phyloP scores from a whole-genome alignment of 2,888 invertebrate genomes.

The Ligdia adustata region DNA sequence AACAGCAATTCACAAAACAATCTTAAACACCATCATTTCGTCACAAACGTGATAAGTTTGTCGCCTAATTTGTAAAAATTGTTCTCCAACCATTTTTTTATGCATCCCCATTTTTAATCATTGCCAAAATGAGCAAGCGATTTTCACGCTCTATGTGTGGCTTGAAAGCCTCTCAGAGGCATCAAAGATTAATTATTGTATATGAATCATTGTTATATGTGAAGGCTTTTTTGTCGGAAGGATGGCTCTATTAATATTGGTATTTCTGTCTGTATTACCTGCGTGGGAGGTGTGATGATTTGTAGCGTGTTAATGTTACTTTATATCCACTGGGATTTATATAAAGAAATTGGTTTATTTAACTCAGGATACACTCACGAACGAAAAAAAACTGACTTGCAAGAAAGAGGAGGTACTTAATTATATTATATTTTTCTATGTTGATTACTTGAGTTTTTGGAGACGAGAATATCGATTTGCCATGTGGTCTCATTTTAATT shows the following conservation, averaged over 20 bases:
- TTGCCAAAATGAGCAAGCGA: slow-evolving; percentile 77
- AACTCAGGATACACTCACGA: no score
- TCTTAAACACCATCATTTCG: slow-evolving; percentile 66
- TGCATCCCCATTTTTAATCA: slow-evolving; percentile 45
- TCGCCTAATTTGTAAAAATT: slow-evolving; percentile 81
- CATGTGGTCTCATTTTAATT: no score
- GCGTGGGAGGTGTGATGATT: slow-evolving; percentile 66
- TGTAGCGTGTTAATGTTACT: slow-evolving; percentile 51
- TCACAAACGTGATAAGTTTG: slow-evolving; percentile 73
- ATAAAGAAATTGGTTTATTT: no score
- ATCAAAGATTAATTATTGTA: slow-evolving; percentile 71
- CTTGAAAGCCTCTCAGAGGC: slow-evolving; percentile 7
- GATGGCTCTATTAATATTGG: slow-evolving; percentile 68
- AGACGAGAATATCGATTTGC: no score
- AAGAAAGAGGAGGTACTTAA: no score
- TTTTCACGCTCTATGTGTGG: slow-evolving; percentile 64
- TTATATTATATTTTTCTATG: no score
- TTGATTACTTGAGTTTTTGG: no score
- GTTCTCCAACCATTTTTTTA: slow-evolving; percentile 50
- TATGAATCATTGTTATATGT: slow-evolving; percentile 56
- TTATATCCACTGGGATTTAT: no score
- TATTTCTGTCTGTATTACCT: slow-evolving; percentile 48
- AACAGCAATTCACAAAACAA: slow-evolving; percentile 60
- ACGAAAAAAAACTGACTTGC: no score
- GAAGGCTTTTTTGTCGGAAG: slow-evolving; percentile 52